Conservation (phyloP, 2,797 vertebrate species). For the Meriones psammophilus region DNA sequence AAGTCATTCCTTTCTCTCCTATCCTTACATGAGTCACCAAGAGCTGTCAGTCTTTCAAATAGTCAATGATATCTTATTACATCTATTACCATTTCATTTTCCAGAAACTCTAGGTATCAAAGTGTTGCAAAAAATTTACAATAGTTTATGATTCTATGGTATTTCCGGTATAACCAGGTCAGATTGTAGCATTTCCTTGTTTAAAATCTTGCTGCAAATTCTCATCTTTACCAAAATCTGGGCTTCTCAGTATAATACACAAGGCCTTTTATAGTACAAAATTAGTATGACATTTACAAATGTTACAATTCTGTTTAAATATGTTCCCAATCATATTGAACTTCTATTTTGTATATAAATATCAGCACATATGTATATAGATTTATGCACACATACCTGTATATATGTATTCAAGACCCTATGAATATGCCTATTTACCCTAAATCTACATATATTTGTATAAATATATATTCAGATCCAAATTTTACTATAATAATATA, state of each 20-base stretch:
- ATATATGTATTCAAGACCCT: background rate
- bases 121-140: background rate
- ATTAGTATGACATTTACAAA: background rate
- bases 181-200: background rate
- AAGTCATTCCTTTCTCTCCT: background rate
- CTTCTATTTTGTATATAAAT: background rate
- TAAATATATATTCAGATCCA: background rate
- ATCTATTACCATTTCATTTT: background rate
- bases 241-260: background rate
- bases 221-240: background rate
- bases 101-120: background rate
- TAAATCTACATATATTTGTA: background rate
- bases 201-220: constrained; percentile 14
- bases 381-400: background rate
- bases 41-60: background rate
- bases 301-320: background rate
- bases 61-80: background rate
- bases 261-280: constrained; percentile 35
- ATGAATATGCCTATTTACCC: background rate
- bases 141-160: background rate
- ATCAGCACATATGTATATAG: background rate
- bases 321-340: background rate
- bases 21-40: constrained; percentile 48
- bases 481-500: constrained; percentile 3
- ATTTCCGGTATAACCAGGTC: background rate